Evolutionary conservation across 1,140 invertebrate species (phyloP).

Genomic region (Heliothis subflexa): DNA sequence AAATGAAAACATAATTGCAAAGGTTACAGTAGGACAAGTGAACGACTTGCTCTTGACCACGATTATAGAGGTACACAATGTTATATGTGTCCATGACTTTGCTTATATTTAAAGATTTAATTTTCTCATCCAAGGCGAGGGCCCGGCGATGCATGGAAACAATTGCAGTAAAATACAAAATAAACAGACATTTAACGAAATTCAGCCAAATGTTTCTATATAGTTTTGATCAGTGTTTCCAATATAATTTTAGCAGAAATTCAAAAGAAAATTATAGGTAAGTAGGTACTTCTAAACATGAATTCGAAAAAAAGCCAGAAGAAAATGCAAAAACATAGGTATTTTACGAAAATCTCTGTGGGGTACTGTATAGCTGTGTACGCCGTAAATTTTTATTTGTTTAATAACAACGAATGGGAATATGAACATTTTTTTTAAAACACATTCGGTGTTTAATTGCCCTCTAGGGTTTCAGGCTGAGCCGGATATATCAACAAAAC

Average conservation of each 20-base stretch:
- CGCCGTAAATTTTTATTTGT: conserved; percentile 27
- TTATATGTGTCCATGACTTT: conserved; percentile 24
- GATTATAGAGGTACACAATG: neutral
- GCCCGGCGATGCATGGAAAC: conserved; percentile 3
- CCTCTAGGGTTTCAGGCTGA: neutral
- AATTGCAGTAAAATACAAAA: conserved; percentile 33
- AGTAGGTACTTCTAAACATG: no score
- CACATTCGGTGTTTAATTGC: neutral
- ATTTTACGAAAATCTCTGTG: conserved; percentile 7
- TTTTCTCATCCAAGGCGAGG: conserved; percentile 17
- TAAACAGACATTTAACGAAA: conserved; percentile 30
- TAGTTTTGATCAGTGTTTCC: neutral
- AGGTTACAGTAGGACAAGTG: neutral
- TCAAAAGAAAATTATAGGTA: no score
- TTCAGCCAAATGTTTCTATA: neutral
- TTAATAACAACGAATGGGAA: conserved; percentile 19
- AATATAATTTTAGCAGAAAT: neutral
- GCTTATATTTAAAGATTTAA: conserved; percentile 31
- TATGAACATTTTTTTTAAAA: neutral
- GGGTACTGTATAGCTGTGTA: neutral
- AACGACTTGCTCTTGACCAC: conserved; percentile 14
- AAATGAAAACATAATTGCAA: neutral
- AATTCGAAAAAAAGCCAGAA: neutral
- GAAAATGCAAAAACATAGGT: neutral
- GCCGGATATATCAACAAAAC: neutral